Conservation (phyloP, 2,113 vertebrate species). For the Numida meleagris region DNA sequence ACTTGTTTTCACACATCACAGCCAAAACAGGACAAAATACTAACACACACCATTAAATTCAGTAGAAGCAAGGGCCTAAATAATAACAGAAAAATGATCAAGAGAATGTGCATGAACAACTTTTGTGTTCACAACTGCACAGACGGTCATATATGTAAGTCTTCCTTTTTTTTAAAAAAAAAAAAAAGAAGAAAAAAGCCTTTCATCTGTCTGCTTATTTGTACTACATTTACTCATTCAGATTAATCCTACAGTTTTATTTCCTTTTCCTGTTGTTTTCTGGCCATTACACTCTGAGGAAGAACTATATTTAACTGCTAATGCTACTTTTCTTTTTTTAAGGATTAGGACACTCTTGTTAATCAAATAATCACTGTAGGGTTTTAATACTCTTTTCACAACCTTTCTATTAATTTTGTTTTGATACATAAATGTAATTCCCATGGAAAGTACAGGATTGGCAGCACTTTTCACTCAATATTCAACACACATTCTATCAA, state of each 20-base stretch:
- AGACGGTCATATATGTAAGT: fast-evolving
- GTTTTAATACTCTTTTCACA: neutral
- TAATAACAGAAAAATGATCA: neutral
- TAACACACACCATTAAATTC: neutral
- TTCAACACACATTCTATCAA: neutral
- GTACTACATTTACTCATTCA: neutral
- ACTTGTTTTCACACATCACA: neutral
- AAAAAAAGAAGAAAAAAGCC: neutral
- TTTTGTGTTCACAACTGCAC: neutral
- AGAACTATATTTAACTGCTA: neutral
- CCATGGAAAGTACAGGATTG: neutral
- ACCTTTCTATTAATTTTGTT: neutral
- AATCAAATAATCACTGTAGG: neutral
- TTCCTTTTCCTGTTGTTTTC: neutral
- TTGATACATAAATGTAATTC: neutral
- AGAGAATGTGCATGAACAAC: neutral
- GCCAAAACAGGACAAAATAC: neutral
- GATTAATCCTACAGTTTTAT: neutral
- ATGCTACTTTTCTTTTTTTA: neutral
- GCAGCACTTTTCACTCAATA: neutral
- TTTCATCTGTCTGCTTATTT: neutral
- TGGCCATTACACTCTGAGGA: neutral
- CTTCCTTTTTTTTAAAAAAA: neutral
- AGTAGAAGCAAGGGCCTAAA: neutral
- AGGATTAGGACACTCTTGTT: neutral